A percentile compares a stretch with the other conserved stretches of the same genome.
phyloP scores from a whole-genome alignment of 1,140 invertebrate species.

The Bicyclus anynana region DNA sequence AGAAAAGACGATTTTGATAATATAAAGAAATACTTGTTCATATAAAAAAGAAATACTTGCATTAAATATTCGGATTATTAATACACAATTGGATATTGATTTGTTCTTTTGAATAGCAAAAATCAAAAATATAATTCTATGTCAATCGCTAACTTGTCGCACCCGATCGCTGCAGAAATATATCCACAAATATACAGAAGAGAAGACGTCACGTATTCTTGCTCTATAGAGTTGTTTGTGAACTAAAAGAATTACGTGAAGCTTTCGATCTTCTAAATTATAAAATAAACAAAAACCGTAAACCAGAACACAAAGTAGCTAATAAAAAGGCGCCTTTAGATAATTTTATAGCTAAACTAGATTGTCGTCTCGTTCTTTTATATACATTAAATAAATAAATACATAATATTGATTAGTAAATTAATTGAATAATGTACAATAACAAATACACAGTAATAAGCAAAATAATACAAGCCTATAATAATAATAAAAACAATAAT shows the following conservation, averaged over 20 bases:
- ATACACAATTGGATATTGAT: too few relatives aligned
- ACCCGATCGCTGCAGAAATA: not conserved
- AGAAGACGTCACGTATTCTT: not conserved
- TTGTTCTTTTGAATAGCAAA: too few relatives aligned
- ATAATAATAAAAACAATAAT: too few relatives aligned
- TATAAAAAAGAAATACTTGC: too few relatives aligned
- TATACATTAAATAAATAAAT: constrained; percentile 2
- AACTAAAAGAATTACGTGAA: not conserved
- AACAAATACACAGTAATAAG: constrained; percentile 1
- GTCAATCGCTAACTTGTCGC: not conserved
- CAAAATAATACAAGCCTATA: not conserved
- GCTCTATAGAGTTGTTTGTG: not conserved
- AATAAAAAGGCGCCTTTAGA: constrained; percentile 26
- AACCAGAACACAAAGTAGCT: constrained; percentile 40
- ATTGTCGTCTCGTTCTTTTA: constrained; percentile 34
- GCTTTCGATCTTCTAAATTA: not conserved
- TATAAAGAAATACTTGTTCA: too few relatives aligned
- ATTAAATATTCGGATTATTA: too few relatives aligned
- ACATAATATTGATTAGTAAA: not conserved
- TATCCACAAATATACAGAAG: not conserved
- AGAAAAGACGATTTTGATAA: too few relatives aligned
- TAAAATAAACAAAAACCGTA: constrained; percentile 25
- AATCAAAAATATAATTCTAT: too few relatives aligned
- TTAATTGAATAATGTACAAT: constrained; percentile 12
- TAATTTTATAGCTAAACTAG: constrained; percentile 26